Conservation (phyloP, 2,797 vertebrate species). For the Zenarchopterus dispar region DNA sequence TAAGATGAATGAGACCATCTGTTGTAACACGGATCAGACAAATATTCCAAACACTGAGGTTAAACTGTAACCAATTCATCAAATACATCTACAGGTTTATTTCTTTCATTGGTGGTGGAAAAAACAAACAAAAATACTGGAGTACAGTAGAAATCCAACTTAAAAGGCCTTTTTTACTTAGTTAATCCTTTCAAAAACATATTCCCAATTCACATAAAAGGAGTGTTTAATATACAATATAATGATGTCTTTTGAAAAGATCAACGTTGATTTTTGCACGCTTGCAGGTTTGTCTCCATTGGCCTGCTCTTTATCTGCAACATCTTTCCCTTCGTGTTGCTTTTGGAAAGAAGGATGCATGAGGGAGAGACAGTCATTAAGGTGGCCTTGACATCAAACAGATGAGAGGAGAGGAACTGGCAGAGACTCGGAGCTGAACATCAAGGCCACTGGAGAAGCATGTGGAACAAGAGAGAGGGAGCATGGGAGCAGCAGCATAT, state of each 20-base stretch:
- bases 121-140: too few relatives aligned
- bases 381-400: conserved; percentile 45
- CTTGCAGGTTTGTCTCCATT: not conserved
- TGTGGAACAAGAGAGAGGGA: conserved; percentile 12
- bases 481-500: conserved; percentile 15
- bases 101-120: too few relatives aligned
- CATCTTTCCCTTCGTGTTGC: conserved; percentile 11
- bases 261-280: not conserved
- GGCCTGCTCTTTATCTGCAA: not conserved
- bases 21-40: too few relatives aligned
- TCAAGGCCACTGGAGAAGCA: conserved; percentile 14
- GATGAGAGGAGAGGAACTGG: not conserved
- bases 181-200: too few relatives aligned
- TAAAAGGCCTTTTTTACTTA: too few relatives aligned
- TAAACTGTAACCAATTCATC: too few relatives aligned
- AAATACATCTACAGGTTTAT: too few relatives aligned
- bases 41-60: too few relatives aligned
- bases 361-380: conserved; percentile 27
- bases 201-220: not conserved
- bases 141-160: too few relatives aligned
- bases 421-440: conserved; percentile 5
- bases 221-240: not conserved
- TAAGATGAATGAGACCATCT: too few relatives aligned
- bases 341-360: conserved; percentile 41
- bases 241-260: not conserved